phyloP scores from a whole-genome alignment of 1,140 invertebrate genomes.

The Drosophila albomicans region DNA sequence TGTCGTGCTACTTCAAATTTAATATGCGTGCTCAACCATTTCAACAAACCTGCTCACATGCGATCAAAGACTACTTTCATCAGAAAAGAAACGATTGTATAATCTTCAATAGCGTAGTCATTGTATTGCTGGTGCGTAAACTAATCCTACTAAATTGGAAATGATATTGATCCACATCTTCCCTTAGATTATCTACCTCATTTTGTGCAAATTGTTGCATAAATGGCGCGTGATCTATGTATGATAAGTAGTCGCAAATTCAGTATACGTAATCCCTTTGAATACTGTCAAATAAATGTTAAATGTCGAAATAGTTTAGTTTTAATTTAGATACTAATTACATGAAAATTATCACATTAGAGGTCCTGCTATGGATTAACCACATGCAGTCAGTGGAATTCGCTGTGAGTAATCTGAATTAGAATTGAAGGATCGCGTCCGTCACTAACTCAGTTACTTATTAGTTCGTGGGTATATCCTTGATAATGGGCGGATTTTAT shows the following conservation, averaged over 20 bases:
- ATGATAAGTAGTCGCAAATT: no score
- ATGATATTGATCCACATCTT: neutral
- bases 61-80: neutral
- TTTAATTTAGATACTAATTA: neutral
- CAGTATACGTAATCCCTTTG: neutral
- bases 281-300: neutral
- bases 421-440: neutral
- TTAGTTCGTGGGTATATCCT: neutral
- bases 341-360: neutral
- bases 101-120: neutral
- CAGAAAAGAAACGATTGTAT: neutral
- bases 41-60: neutral
- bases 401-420: neutral
- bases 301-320: neutral
- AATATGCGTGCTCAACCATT: neutral
- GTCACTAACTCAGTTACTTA: neutral
- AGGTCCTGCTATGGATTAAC: conserved; percentile 4
- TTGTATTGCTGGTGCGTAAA: conserved; percentile 1
- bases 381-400: neutral
- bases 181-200: neutral
- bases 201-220: conserved; percentile 1
- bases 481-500: neutral
- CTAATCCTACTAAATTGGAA: no score
- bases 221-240: neutral
- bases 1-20: neutral